Percentiles rank a stretch among this genome's conserved stretches.
These are phyloP conservation scores for Lasiommata megera DNA, from an alignment of 2,888 invertebrate genomes.

Conservation along the genomic window DNA sequence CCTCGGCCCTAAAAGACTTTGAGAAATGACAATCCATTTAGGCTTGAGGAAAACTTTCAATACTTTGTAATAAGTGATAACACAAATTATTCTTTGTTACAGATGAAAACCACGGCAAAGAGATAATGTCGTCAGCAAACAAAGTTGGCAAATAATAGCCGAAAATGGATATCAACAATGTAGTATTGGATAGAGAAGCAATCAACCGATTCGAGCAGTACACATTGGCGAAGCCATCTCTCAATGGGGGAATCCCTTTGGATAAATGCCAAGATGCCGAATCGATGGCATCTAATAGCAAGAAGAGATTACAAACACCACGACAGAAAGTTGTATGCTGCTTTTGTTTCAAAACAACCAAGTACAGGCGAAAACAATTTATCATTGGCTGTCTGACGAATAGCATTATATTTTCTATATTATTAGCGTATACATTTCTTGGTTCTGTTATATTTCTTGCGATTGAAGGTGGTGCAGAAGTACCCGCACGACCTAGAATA, in stretches of 20 bases:
- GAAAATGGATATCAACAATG: conserved; percentile 76
- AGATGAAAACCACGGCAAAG: conserved; percentile 49
- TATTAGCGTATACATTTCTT: conserved; percentile 89
- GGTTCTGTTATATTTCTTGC: conserved; percentile 92
- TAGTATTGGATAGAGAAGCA: conserved; percentile 75
- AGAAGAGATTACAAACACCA: conserved; percentile 71
- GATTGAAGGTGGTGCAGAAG: conserved; percentile 87
- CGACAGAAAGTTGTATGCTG: conserved; percentile 78
- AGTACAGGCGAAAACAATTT: conserved; percentile 81
- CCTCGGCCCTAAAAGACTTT: conserved; percentile 56
- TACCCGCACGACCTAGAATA: conserved; percentile 74
- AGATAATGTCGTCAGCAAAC: conserved; percentile 57
- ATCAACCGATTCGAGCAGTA: conserved; percentile 77
- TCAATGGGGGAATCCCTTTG: conserved; percentile 77
- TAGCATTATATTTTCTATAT: conserved; percentile 89
- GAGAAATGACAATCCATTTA: conserved; percentile 64
- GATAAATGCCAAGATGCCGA: conserved; percentile 79
- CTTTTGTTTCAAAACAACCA: conserved; percentile 80
- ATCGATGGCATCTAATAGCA: conserved; percentile 74
- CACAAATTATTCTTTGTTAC: conserved; percentile 58
- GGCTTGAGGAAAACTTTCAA: conserved; percentile 35
- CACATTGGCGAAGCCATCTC: conserved; percentile 71
- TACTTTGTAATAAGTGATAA: conserved; percentile 3
- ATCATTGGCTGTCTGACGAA: conserved; percentile 89
- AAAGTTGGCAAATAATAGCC: conserved; percentile 52